Base-by-base conservation (phyloP, 2,888 invertebrate species). In the Gastrophysa polygoni region DNA sequence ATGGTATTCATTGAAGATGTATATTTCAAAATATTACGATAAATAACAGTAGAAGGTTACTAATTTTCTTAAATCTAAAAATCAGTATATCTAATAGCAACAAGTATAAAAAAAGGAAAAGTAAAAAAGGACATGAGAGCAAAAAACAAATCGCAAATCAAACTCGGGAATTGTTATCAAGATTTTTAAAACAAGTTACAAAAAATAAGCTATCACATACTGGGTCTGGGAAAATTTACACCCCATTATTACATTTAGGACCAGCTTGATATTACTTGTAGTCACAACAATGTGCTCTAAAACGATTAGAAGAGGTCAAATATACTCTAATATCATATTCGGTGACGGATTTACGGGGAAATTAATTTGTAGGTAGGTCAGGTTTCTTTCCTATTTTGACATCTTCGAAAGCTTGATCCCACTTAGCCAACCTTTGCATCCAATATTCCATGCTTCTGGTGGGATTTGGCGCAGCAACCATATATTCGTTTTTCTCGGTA, bases 401-500 rank as follows among this genome's bases (percentile, higher is more conserved):
- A 1, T 68, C 64, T 14, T 73, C 72, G 71, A 75, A 78, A 57
- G 73, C 63, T 44, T 73, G 63, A 32, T 73, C 69, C 78, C 78
- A 80, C 73, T 73, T 76, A 24, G 72, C 68, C 57, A 80, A 68
- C 57, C 77, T 69, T 51, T 75, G 73, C 57, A 72, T 72, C 73
- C 75, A 80, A 68, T 77, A 79, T 51, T 78, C 78, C 1, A 74
- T 65, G 48, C 69, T 72, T 51, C 69, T 71, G 8, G 51, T 52
- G 2, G 64, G 24, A 44, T 65, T 59, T 5, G 48, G 1, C 5
- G 59, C 29, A 18, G 51, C 2, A 16, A 50, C 18, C 20, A 21
- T 28, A 1, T 29, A 16, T 8, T 67, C 69, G 5, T 59, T 63
- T 46, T 69, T 72, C 24, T 70, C 69, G 54, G 63, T 43, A 34